phyloP scores from a whole-genome alignment of 2,113 vertebrate genomes.

The Perccottus glenii region DNA sequence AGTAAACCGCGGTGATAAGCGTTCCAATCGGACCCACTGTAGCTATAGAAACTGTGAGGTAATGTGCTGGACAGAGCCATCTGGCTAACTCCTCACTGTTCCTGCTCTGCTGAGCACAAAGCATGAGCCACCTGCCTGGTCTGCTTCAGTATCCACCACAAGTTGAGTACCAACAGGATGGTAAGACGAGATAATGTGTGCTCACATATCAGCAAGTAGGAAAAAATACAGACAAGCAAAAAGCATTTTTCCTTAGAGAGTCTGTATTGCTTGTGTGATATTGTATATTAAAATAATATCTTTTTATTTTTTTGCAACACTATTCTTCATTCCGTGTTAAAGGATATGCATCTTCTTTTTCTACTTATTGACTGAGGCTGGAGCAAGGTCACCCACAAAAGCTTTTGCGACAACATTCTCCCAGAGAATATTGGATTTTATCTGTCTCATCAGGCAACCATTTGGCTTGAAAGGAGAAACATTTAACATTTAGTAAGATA shows the following conservation, averaged over 20 bases:
- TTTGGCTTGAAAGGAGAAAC: slow-evolving; percentile 53
- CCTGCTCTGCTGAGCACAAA: slow-evolving; percentile 68
- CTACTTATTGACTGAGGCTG: slow-evolving; percentile 49
- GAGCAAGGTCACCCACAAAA: slow-evolving; percentile 54
- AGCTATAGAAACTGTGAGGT: slow-evolving; percentile 52
- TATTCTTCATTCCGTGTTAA: slow-evolving; percentile 35
- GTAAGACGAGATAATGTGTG: slow-evolving; percentile 42
- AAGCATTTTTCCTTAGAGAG: slow-evolving; percentile 20
- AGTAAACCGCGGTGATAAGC: slow-evolving; percentile 66
- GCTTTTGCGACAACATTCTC: slow-evolving; percentile 55
- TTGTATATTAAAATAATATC: slow-evolving; percentile 23
- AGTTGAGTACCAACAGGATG: slow-evolving; percentile 38
- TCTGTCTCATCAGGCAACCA: slow-evolving; percentile 47
- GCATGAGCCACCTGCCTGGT: slow-evolving; percentile 63
- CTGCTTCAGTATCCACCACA: slow-evolving; percentile 49
- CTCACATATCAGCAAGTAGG: slow-evolving; percentile 25
- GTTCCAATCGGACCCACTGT: slow-evolving; percentile 46
- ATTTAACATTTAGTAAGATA: slow-evolving; percentile 41
- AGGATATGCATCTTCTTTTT: slow-evolving; percentile 51
- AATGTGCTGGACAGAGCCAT: slow-evolving; percentile 70
- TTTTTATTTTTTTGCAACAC: slow-evolving; percentile 19
- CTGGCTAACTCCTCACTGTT: slow-evolving; percentile 60
- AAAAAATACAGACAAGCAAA: slow-evolving; percentile 17
- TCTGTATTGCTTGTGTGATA: slow-evolving; percentile 14
- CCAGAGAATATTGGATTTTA: slow-evolving; percentile 63